Conservation (phyloP, 1,140 invertebrate species). For the Drosophila ironensis region DNA sequence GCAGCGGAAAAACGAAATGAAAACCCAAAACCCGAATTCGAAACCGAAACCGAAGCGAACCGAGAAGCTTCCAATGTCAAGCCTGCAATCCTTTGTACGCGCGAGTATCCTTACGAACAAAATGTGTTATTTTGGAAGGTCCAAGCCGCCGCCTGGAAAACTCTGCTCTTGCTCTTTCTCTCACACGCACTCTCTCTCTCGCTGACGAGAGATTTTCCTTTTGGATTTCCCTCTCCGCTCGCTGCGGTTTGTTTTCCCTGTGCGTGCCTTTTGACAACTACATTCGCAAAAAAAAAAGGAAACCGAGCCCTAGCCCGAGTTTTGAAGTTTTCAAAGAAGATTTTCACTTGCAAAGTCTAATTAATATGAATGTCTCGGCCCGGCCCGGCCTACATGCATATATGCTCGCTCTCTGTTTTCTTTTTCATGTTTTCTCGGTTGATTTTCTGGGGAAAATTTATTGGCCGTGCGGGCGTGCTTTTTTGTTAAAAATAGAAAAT, state of each 20-base stretch:
- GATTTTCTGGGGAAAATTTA: conserved; percentile 33
- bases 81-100: conserved; percentile 63
- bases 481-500: conserved; percentile 45
- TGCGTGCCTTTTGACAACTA: conserved; percentile 51
- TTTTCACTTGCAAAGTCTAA: conserved; percentile 30
- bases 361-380: conserved; percentile 32
- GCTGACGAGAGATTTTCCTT: too few relatives aligned
- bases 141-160: conserved; percentile 48
- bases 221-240: too few relatives aligned
- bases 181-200: conserved; percentile 1
- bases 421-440: conserved; percentile 10
- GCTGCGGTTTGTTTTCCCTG: conserved; percentile 32
- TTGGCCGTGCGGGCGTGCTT: conserved; percentile 52
- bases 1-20: conserved; percentile 43
- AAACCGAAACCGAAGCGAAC: background rate
- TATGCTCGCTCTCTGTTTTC: conserved; percentile 6
- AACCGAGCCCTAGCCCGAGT: conserved; percentile 2
- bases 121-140: conserved; percentile 78
- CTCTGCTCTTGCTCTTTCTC: conserved; percentile 10
- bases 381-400: too few relatives aligned
- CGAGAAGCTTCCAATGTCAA: conserved; percentile 62
- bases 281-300: conserved; percentile 6
- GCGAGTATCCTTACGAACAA: conserved; percentile 3
- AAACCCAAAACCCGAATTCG: conserved; percentile 7
- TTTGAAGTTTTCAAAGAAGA: conserved; percentile 31